Conservation (phyloP, 2,888 invertebrate species). For the Oasisia sp. region DNA sequence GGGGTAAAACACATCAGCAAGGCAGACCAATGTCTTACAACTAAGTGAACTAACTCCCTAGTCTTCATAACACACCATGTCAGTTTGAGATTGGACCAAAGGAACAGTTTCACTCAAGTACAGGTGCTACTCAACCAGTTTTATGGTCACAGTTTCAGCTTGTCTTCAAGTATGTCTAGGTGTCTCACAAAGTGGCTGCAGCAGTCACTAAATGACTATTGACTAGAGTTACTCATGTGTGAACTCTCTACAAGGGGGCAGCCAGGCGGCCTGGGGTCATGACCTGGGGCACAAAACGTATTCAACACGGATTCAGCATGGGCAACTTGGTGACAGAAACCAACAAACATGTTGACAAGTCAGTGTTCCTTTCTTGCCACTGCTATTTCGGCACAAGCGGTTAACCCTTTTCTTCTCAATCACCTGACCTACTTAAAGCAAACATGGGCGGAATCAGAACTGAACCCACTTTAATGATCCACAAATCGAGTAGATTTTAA, state of each 20-base stretch:
- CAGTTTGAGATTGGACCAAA: neutral
- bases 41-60: neutral
- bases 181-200: neutral
- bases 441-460: neutral
- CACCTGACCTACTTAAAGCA: neutral
- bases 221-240: neutral
- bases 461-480: neutral
- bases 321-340: neutral
- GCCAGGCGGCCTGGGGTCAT: neutral
- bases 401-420: neutral
- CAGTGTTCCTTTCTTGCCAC: neutral
- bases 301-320: neutral
- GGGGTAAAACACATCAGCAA: neutral
- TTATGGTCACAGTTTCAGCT: neutral
- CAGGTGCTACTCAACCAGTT: neutral
- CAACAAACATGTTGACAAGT: slow-evolving; percentile 17
- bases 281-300: neutral
- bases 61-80: neutral
- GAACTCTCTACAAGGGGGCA: neutral
- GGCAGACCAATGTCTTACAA: neutral
- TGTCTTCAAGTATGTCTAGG: neutral
- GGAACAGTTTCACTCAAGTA: neutral
- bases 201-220: neutral
- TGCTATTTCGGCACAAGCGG: neutral
- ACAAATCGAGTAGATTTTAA: neutral